Base-by-base conservation (phyloP, 2,797 vertebrate species). In the Semotilus atromaculatus region DNA sequence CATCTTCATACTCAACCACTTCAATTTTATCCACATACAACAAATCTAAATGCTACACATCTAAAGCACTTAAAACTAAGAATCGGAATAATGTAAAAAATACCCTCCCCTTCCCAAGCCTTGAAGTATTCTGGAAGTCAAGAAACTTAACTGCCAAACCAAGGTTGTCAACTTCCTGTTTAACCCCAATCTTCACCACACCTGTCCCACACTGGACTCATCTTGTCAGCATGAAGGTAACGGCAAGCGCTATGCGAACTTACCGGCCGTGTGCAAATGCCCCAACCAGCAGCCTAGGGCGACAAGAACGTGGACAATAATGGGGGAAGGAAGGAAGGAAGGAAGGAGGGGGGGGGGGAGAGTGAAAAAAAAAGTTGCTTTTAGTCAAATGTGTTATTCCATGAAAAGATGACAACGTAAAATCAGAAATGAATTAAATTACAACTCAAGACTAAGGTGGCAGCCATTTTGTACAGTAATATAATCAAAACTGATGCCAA, bases 241-340 rank as follows among this genome's bases (percentile, higher is more conserved):
- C 23, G 31, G 48, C 23, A 86, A 70, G 43, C 4, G 1, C 78
- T 38, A 40, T 79, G 40, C 26, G 51, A 87, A 89, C 88, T 88
- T 87, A 90, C 83, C 88, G 88, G 88, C 85, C 81, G 71, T 86
- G 88, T 88, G 81, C 82, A 88, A 90, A 88, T 84, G 71, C 83
- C 86, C 86, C 75, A 86, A 89, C 88, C 85, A 81, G 89, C 86
- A 87, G 85, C 86, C 83, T 88, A 85, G 77, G 80, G 84, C 34
- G 45, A 86, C 83, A 86, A 84, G 40, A 74, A 78, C 14, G 19
- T 34, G 77, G 36, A 71, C 60, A 83, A 45, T 70, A 53, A 84
- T 34, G 68, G 74, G 51, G 58, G 48, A 18, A 53, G 31, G n/a
- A n/a, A n/a, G n/a, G n/a, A n/a, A n/a, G n/a, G n/a, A n/a, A n/a